These are phyloP conservation scores for Phrynocephalus forsythii DNA, from an alignment of 2,797 vertebrate species.

Conservation along the genomic window DNA sequence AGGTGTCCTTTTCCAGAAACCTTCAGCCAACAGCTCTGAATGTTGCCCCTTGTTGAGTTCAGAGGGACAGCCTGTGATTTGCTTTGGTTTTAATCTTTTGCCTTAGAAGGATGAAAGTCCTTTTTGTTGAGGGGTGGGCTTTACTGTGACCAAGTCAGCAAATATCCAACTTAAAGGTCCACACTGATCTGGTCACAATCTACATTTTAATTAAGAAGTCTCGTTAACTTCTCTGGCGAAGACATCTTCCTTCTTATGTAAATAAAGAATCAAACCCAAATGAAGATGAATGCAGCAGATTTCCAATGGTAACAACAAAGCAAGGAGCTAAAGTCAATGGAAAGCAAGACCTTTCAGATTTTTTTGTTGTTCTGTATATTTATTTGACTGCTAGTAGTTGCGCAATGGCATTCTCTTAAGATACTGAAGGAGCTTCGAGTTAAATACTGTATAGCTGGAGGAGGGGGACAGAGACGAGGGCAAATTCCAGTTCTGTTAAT, in stretches of 20 bases:
- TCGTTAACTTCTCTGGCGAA: fast-evolving
- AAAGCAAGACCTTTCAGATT: constrained; percentile 33
- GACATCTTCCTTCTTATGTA: background rate
- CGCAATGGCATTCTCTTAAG: background rate
- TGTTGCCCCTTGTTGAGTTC: background rate
- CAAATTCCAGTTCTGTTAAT: background rate
- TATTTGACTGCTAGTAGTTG: constrained; percentile 19
- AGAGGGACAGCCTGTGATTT: background rate
- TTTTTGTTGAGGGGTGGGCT: background rate
- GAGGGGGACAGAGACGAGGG: background rate
- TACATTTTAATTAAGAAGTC: background rate
- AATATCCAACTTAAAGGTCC: background rate
- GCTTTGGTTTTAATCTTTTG: too few relatives aligned
- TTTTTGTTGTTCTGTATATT: constrained; percentile 23
- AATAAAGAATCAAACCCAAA: background rate
- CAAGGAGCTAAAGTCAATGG: background rate
- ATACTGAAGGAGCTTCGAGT: too few relatives aligned
- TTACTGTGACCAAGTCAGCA: background rate
- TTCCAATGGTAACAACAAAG: background rate
- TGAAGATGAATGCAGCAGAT: background rate
- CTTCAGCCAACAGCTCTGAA: too few relatives aligned
- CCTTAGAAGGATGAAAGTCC: background rate
- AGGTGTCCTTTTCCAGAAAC: too few relatives aligned
- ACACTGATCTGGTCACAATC: background rate
- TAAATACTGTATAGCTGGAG: background rate